Evolutionary conservation across 64 coral and sea anemone genomes (phyloP), one percentile per base, ranked within the genome.

Genomic region (Hydrozoanthus tunicans): DNA sequence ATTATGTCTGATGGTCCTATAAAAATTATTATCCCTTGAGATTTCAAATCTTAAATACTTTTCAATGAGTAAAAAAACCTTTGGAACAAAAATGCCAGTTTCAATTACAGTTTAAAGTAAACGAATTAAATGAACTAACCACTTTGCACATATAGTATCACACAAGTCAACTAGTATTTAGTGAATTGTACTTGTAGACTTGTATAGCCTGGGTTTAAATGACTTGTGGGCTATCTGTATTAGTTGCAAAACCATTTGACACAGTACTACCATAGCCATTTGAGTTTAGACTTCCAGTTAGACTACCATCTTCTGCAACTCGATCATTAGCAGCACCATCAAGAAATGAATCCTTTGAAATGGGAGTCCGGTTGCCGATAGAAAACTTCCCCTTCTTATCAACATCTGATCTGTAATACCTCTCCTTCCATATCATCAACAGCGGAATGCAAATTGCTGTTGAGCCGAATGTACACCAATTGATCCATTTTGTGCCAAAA

Each of bases 401-500:
- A 63, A 96, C 64, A 57, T 82, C 60, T 61, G 94, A 99, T 73
- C 97, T 63, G 77, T 99, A 96, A 13, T 95, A 95, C 62, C 91
- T 93, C 53, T 91, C 94, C 75, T 66, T 80, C 89, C 94, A 95
- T 10, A 95, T 23, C 51, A 91, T 32, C 61, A 99, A 65, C 10
- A 99, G 80, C 9, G 94, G 90, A 80, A 95, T 94, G 57, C 92
- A 94, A 6, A 92, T 23, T 8, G 56, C 83, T n/a, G 82, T 90
- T 13, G 97, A 92, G n/a, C 54, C 80, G 93, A 96, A 90, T 56
- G 94, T 93, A 13, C 79, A 93, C 97, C 97, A 99, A 11, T 95
- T 99, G 20, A 99, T 99, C 97, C 97, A 99, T 64, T 58, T 95
- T 12, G 94, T 86, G 23, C 97, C 97, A 90, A 96, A 99, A 14